phyloP scores from a whole-genome alignment of 37 sponge, comb jelly and placozoan genomes.

The Oscarella lobularis region DNA sequence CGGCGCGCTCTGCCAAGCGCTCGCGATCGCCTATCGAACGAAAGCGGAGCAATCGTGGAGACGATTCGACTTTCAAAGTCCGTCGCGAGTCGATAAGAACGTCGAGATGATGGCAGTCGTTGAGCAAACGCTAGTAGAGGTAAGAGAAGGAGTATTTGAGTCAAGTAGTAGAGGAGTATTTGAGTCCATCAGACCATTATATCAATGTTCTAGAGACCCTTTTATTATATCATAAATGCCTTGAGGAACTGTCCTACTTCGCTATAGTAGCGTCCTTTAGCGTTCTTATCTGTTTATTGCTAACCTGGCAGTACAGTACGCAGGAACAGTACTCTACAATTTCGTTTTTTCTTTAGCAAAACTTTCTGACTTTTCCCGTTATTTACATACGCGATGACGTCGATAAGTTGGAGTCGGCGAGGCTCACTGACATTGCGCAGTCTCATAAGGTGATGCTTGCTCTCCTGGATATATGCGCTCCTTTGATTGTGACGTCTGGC shows the following conservation, averaged over 20 bases:
- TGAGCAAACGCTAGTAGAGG: constrained; percentile 31
- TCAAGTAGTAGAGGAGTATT: no score
- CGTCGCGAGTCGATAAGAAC: constrained; percentile 66
- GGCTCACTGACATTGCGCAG: constrained; percentile 45
- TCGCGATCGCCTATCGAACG: constrained; percentile 58
- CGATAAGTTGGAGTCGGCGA: background rate
- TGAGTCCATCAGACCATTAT: no score
- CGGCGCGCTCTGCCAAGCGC: constrained; percentile 75
- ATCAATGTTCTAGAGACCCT: background rate
- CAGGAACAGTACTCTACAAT: no score
- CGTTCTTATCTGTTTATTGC: no score
- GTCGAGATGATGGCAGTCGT: constrained; percentile 67
- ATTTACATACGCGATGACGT: constrained; percentile 33
- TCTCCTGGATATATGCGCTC: background rate
- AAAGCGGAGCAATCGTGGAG: constrained; percentile 83
- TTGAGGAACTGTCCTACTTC: no score
- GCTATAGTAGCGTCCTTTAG: no score
- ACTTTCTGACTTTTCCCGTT: constrained; percentile 44
- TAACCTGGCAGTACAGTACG: no score
- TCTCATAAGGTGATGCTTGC: constrained; percentile 33
- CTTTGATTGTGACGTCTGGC: background rate
- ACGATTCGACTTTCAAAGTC: constrained; percentile 71
- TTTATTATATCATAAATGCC: no score
- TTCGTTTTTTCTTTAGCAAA: constrained; percentile 12
- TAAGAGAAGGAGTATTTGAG: background rate